A percentile compares a stretch with the other conserved stretches of the same genome.
These are phyloP conservation scores for Galeopterus variegatus DNA, from an alignment of 2,113 vertebrate species.

Conservation along the genomic window DNA sequence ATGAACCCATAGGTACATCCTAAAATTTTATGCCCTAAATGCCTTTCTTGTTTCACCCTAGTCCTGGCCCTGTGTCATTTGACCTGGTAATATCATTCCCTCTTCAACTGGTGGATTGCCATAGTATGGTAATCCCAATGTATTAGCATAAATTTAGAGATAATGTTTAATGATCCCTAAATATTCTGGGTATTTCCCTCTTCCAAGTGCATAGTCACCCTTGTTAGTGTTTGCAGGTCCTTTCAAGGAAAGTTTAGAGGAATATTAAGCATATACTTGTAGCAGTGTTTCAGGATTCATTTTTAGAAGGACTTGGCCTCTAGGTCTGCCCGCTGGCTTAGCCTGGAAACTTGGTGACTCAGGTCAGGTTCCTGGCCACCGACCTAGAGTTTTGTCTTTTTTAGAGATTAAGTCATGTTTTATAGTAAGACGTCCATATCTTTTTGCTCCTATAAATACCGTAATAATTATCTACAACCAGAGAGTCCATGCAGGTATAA, in stretches of 20 bases:
- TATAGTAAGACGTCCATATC: not conserved
- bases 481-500: not conserved
- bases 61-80: not conserved
- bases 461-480: not conserved
- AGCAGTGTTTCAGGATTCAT: not conserved
- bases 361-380: not conserved
- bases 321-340: not conserved
- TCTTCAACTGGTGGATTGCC: not conserved
- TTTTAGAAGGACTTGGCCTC: not conserved
- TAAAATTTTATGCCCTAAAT: not conserved
- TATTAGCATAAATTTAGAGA: constrained; percentile 7
- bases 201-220: not conserved
- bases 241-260: not conserved
- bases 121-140: not conserved
- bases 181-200: not conserved
- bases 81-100: not conserved
- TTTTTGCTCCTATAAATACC: not conserved
- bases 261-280: not conserved
- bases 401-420: not conserved
- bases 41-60: not conserved
- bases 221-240: not conserved
- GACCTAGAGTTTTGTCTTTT: not conserved
- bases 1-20: not conserved
- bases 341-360: not conserved
- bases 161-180: not conserved